These are phyloP conservation scores for Muschampia plurimacula DNA, from an alignment of 2,888 invertebrate genomes.

Conservation along the genomic window DNA sequence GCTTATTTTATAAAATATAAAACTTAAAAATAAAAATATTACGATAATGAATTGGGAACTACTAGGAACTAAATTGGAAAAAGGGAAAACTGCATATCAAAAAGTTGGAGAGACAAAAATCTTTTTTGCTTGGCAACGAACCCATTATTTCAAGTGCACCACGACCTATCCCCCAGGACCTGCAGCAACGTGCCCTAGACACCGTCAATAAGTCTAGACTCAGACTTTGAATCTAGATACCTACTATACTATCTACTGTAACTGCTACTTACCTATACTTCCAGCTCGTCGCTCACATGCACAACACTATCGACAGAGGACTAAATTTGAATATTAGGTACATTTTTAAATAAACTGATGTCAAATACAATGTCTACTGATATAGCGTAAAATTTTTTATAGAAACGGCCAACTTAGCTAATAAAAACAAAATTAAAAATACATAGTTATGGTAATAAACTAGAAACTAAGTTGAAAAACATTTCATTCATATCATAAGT, in stretches of 20 bases:
- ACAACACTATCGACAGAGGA: not conserved
- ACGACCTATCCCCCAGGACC: slow-evolving; percentile 74
- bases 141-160: slow-evolving; percentile 38
- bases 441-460: too few relatives aligned
- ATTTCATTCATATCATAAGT: too few relatives aligned
- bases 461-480: too few relatives aligned
- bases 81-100: not conserved
- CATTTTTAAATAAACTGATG: too few relatives aligned
- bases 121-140: not conserved
- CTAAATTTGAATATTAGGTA: too few relatives aligned
- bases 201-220: slow-evolving; percentile 53
- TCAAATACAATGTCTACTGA: too few relatives aligned
- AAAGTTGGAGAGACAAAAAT: not conserved
- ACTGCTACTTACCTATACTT: not conserved
- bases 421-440: too few relatives aligned
- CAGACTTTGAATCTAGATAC: slow-evolving; percentile 46
- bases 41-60: not conserved
- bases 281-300: not conserved
- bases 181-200: slow-evolving; percentile 80
- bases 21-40: not conserved
- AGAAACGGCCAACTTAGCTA: too few relatives aligned
- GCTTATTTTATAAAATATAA: not conserved
- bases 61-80: not conserved
- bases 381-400: too few relatives aligned
- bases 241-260: not conserved